These are phyloP conservation scores for Plumapathes pennacea DNA, from an alignment of 92 coral and sea anemone species.

Conservation along the genomic window DNA sequence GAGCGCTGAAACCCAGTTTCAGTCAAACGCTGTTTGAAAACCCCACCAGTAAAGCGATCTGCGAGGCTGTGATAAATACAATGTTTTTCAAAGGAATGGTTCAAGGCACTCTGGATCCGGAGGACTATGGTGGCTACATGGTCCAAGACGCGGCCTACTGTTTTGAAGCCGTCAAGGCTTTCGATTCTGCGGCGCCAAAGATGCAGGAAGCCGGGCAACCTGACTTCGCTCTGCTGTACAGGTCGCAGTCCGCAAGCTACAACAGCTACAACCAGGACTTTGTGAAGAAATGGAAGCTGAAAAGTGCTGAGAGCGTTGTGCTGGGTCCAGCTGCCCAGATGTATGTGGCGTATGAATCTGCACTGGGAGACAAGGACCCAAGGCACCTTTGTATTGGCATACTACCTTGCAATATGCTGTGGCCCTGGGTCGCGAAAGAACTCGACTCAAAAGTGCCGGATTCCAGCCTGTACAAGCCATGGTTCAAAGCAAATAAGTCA, in stretches of 20 bases:
- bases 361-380: slow-evolving; percentile 28
- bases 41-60: slow-evolving; percentile 18
- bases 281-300: slow-evolving; percentile 32
- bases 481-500: slow-evolving; percentile 47
- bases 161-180: slow-evolving; percentile 37
- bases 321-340: slow-evolving; percentile 58
- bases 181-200: slow-evolving; percentile 20
- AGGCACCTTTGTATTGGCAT: slow-evolving; percentile 37
- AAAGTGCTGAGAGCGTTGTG: slow-evolving; percentile 41
- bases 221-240: slow-evolving; percentile 23
- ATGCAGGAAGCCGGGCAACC: background rate
- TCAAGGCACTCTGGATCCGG: slow-evolving; percentile 35
- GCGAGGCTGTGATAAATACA: slow-evolving; percentile 27
- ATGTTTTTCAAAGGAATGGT: slow-evolving; percentile 43
- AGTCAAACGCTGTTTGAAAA: slow-evolving; percentile 20
- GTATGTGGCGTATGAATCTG: slow-evolving; percentile 41
- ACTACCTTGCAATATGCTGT: slow-evolving; percentile 45
- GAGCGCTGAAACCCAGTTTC: too few relatives aligned
- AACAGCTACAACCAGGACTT: slow-evolving; percentile 40
- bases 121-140: slow-evolving; percentile 58
- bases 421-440: slow-evolving; percentile 56
- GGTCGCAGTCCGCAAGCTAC: slow-evolving; percentile 15
- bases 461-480: slow-evolving; percentile 34
- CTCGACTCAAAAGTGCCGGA: slow-evolving; percentile 13
- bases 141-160: slow-evolving; percentile 61